phyloP scores from a whole-genome alignment of 1,140 invertebrate genomes.

The Lepidurus apus region DNA sequence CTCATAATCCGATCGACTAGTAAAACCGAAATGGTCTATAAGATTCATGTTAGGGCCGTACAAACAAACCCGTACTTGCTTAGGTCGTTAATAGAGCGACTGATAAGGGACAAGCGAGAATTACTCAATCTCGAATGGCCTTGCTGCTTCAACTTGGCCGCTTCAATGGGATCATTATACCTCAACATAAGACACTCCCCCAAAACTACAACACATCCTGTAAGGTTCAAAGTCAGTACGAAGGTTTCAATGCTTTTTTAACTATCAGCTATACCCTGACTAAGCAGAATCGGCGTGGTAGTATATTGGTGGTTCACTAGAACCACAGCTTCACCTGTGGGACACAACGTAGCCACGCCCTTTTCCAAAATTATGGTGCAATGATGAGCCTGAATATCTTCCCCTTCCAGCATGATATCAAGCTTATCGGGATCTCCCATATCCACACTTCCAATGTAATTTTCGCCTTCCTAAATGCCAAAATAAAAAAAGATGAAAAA shows the following conservation, averaged over 20 bases:
- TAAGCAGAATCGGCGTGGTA: neutral
- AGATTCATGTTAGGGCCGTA: constrained; percentile 25
- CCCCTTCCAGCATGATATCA: constrained; percentile 72
- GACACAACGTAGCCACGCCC: constrained; percentile 69
- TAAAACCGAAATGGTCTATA: neutral
- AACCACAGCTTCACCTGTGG: constrained; percentile 57
- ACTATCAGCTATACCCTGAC: neutral
- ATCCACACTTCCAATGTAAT: constrained; percentile 61
- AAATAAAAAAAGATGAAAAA: constrained; percentile 31
- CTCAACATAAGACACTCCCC: constrained; percentile 88
- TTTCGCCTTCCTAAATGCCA: constrained; percentile 48
- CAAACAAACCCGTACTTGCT: constrained; percentile 53
- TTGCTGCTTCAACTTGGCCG: constrained; percentile 71
- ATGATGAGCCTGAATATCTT: constrained; percentile 75
- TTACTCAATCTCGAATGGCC: constrained; percentile 61
- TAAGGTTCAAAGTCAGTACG: constrained; percentile 25
- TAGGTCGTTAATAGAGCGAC: constrained; percentile 73
- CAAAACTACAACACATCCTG: constrained; percentile 73
- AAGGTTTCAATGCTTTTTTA: neutral
- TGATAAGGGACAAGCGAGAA: constrained; percentile 74
- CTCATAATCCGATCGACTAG: neutral
- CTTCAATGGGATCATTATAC: constrained; percentile 86
- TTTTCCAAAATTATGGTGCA: constrained; percentile 68
- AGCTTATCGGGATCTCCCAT: constrained; percentile 49
- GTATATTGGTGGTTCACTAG: neutral